Base-by-base conservation (phyloP, 2,113 vertebrate species). In the Phaetusa simplex region DNA sequence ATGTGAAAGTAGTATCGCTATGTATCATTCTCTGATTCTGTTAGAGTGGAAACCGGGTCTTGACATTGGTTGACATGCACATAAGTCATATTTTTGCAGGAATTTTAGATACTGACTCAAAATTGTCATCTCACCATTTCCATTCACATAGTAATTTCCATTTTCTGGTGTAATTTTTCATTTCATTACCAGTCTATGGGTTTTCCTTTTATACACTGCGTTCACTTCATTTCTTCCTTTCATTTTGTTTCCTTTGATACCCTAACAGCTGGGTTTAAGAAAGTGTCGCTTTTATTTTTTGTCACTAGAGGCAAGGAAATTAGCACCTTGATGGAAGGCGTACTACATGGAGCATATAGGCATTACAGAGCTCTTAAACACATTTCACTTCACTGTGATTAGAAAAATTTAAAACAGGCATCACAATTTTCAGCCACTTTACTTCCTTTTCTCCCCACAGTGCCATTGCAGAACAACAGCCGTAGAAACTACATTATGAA, bases 191-290 rank as follows among this genome's bases (percentile, higher is more conserved):
- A 85, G 79, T 94, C 26, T 73, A 1, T 90, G 36, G 96, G 19
- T 77, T 96, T 96, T 79, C 29, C 62, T n/a, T 96, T 95, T 86
- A 79, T 77, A 59, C 58, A 77, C 16, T 56, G 3, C 29, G 4
- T 84, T 92, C 36, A 62, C 43, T 96, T 94, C 3, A 84, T 95
- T 97, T 92, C 42, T 95, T 87, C 43, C 65, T 95, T 95, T 96
- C 58, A 90, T 97, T 97, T 96, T 96, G 16, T 38, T 97, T 96
- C 82, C 69, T 98, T 97, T 97, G 92, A 95, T 93, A 93, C 26
- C n/a, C 45, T 96, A 97, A 94, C 73, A 93, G 36, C 91, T 95
- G 86, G 56, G 64, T 96, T 94, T 94, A 96, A 97, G 84, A 95
- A 89, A 96, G 56, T 88, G 73, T 66, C 0, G 2, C 65, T 91